Base-by-base conservation (phyloP, 2,888 invertebrate genomes). In the Xiphydria camelus region DNA sequence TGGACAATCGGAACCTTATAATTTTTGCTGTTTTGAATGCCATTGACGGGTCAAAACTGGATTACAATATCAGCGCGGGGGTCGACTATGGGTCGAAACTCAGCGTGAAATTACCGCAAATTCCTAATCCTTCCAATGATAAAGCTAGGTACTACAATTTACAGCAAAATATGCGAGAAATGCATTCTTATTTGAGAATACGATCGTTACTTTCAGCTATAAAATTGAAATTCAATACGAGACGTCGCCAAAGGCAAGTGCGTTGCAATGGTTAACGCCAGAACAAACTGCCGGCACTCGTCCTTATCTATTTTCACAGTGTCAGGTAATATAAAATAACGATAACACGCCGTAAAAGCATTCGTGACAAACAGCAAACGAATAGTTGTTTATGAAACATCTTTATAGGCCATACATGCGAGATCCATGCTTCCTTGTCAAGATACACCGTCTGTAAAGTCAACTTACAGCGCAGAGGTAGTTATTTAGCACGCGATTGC, bases 341-440 rank as follows among this genome's bases (percentile, higher is more conserved):
- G 38, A 43, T 41, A 18, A 15, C 20, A 31, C n/a, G 17, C n/a
- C n/a, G n/a, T n/a, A n/a, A n/a, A n/a, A n/a, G n/a, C n/a, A n/a
- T n/a, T n/a, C n/a, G n/a, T n/a, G n/a, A n/a, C n/a, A n/a, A n/a
- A n/a, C n/a, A n/a, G n/a, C n/a, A n/a, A n/a, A n/a, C n/a, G n/a
- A n/a, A n/a, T n/a, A n/a, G n/a, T n/a, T n/a, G n/a, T n/a, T n/a
- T n/a, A n/a, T n/a, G n/a, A n/a, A n/a, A n/a, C n/a, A n/a, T n/a
- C n/a, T 55, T 75, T 70, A 20, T 68, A 90, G 86, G 88, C 91
- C 2, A 93, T 94, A 55, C 91, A 94, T 77, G 91, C 92, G 0
- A 83, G 95, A 32, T 91, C 94, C 2, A 83, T 95, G 55, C 61
- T 94, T 2, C 96, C 96, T 0, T 95, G 94, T 66, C 95, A 96